Conservation (phyloP, 2,888 invertebrate genomes). For the Acanthosepion lycidas region DNA sequence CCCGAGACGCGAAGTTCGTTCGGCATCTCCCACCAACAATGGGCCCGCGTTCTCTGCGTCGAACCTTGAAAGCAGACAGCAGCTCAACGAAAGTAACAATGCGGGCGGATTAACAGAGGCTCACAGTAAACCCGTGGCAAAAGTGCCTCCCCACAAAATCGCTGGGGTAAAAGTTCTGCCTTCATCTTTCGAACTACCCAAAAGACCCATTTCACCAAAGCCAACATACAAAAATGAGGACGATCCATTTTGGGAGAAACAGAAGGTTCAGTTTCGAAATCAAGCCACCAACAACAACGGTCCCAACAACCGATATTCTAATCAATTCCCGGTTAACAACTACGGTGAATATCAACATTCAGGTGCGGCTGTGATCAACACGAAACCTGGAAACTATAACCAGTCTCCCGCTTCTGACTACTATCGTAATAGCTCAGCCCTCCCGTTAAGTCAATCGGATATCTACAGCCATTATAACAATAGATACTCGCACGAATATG, state of each 20-base stretch:
- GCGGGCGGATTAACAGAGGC: slow-evolving; percentile 47
- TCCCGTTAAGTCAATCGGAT: neutral
- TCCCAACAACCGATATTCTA: slow-evolving; percentile 5
- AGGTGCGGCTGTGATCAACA: neutral
- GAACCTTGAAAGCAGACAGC: slow-evolving; percentile 65
- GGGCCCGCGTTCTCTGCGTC: slow-evolving; percentile 63
- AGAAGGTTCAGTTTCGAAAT: neutral
- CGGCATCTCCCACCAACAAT: neutral
- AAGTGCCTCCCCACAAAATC: slow-evolving; percentile 68
- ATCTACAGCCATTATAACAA: slow-evolving; percentile 41
- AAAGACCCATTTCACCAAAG: slow-evolving; percentile 41
- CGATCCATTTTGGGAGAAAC: neutral
- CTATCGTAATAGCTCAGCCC: slow-evolving; percentile 50
- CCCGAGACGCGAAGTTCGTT: slow-evolving; percentile 49
- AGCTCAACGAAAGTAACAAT: slow-evolving; percentile 49
- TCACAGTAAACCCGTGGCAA: slow-evolving; percentile 64
- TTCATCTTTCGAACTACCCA: slow-evolving; percentile 51
- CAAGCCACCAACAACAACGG: slow-evolving; percentile 48
- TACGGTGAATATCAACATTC: neutral
- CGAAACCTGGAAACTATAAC: neutral
- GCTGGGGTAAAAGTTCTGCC: slow-evolving; percentile 69
- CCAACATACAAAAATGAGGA: slow-evolving; percentile 44
- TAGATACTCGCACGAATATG: slow-evolving; percentile 36
- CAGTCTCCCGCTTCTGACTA: slow-evolving; percentile 11
- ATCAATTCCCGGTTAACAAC: neutral